Base-by-base conservation (phyloP, 2,113 vertebrate genomes). In the Lophotis ruficrista region DNA sequence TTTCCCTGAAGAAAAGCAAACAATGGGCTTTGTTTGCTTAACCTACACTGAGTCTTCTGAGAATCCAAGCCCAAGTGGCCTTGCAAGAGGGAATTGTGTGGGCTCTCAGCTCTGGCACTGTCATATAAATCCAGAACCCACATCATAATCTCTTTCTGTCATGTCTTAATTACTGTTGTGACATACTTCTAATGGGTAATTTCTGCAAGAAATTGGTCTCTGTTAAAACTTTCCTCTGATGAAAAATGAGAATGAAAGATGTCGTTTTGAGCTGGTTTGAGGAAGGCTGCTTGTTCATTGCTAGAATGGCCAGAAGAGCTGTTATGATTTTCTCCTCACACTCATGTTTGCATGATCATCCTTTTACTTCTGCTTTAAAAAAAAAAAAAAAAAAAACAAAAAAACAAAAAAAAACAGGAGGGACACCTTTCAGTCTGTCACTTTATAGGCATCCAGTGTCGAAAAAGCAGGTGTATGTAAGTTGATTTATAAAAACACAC, bases 101-200 rank as follows among this genome's bases (percentile, higher is more conserved):
- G 45, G 43, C 45, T 81, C 25, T 78, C 1, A 0, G 54, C 30
- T 77, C 71, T 2, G 2, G 56, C 61, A 48, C 31, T 75, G 28
- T 41, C 21, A 0, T 38, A 43, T 53, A 68, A 80, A 90, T 84
- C 37, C 48, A 71, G 60, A 86, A 75, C 38, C 56, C 51, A 62
- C 60, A 62, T 24, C 2, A 6, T 45, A 66, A 68, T 38, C 41
- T 93, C 61, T 24, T 86, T 70, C 76, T 94, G 65, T 91, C 57
- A 41, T 68, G 65, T 79, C 81, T 87, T 92, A 90, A 64, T 96
- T 86, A 48, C 76, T 93, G 61, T 64, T 61, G n/a, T 68, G 70
- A 82, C 56, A 53, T 64, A 41, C n/a, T 93, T 76, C 24, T 78
- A 89, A 53, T 56, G 25, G 60, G 51, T 84, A 71, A 73, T 79